These are phyloP conservation scores for Ceratothoa steindachneri DNA, from an alignment of 2,888 invertebrate species.

Conservation along the genomic window DNA sequence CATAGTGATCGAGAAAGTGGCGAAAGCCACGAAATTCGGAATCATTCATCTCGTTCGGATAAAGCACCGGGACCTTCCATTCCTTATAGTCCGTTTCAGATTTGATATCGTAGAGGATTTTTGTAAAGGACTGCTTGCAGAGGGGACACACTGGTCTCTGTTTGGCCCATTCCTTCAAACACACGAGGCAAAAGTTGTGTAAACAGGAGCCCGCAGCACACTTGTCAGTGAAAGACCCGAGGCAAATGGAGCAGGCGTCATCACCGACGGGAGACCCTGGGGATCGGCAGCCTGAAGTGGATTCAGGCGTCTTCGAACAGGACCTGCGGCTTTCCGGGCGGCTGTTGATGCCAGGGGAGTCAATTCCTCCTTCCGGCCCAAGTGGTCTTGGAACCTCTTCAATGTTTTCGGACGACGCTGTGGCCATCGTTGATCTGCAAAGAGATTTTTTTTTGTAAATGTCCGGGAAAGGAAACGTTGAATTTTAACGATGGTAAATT, in stretches of 20 bases:
- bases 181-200: conserved; percentile 40
- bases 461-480: too few relatives aligned
- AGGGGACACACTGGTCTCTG: conserved; percentile 73
- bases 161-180: conserved; percentile 43
- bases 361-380: too few relatives aligned
- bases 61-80: conserved; percentile 55
- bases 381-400: too few relatives aligned
- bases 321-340: too few relatives aligned
- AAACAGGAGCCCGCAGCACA: conserved; percentile 42
- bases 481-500: too few relatives aligned
- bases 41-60: neutral
- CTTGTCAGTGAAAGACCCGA: conserved; percentile 35
- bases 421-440: too few relatives aligned
- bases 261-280: conserved; percentile 31
- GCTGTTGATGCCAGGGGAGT: too few relatives aligned
- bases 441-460: too few relatives aligned
- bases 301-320: neutral
- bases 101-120: conserved; percentile 86
- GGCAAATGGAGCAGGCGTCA: conserved; percentile 41
- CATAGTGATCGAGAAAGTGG: conserved; percentile 24
- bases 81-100: conserved; percentile 84
- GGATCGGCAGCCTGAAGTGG: neutral
- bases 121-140: conserved; percentile 85
- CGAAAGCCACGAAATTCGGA: neutral
- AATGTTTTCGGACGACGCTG: too few relatives aligned